A percentile compares a stretch with the other conserved stretches of the same genome.
Evolutionary conservation across 2,888 invertebrate species (phyloP).

Genomic region (Erebia palarica): DNA sequence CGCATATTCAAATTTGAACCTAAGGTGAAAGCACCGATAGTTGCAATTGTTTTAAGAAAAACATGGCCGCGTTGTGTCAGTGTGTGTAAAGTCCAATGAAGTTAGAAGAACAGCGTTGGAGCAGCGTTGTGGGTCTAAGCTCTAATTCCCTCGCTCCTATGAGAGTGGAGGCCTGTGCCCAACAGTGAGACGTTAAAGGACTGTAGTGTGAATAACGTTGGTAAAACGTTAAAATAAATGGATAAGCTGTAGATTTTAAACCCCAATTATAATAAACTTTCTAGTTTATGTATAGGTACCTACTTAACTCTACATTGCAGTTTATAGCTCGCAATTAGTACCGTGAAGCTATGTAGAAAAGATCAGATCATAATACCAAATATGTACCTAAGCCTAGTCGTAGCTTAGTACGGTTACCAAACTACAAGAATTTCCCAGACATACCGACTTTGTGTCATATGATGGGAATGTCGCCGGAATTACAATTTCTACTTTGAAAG

Average conservation of each 20-base stretch:
- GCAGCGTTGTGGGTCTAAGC: too few relatives aligned
- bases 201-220: too few relatives aligned
- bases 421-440: not conserved
- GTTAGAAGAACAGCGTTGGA: too few relatives aligned
- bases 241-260: not conserved
- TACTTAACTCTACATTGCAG: slow-evolving; percentile 8
- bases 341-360: slow-evolving; percentile 31
- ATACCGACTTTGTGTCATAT: not conserved
- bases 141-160: too few relatives aligned
- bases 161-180: too few relatives aligned
- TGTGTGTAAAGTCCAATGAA: too few relatives aligned
- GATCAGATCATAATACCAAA: slow-evolving; percentile 34
- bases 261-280: not conserved
- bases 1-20: too few relatives aligned
- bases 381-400: slow-evolving; percentile 29
- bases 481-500: not conserved
- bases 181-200: too few relatives aligned
- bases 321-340: slow-evolving; percentile 32
- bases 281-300: not conserved
- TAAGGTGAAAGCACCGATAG: too few relatives aligned
- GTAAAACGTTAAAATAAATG: too few relatives aligned
- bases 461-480: not conserved
- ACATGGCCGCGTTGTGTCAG: too few relatives aligned
- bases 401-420: not conserved
- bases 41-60: too few relatives aligned